phyloP scores from a whole-genome alignment of 2,888 invertebrate species.

The Ormyrus labotus region DNA sequence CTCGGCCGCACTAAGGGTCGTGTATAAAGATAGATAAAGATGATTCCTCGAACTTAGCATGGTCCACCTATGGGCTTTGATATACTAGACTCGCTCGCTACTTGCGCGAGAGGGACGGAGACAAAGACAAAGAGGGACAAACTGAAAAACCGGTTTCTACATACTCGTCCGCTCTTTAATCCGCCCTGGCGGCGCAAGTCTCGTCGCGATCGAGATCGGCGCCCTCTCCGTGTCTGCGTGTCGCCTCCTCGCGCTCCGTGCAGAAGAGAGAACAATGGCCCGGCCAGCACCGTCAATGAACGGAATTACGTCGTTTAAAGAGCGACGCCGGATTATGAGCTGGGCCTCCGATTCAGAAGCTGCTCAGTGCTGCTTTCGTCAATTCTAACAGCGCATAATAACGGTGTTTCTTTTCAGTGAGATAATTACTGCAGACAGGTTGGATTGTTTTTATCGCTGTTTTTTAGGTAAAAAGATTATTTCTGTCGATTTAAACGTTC shows the following conservation, averaged over 20 bases:
- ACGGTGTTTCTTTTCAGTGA: too few relatives aligned
- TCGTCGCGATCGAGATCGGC: constrained; percentile 41
- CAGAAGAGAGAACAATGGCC: too few relatives aligned
- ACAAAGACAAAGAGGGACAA: neutral
- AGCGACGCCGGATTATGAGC: too few relatives aligned
- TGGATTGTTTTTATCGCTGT: too few relatives aligned
- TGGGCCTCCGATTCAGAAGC: too few relatives aligned
- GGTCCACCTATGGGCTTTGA: constrained; percentile 16
- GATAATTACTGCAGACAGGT: too few relatives aligned
- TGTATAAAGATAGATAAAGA: constrained; percentile 42
- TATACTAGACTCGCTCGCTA: constrained; percentile 20
- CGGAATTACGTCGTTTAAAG: constrained; percentile 5
- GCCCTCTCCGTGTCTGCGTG: constrained; percentile 24
- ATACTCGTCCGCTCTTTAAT: constrained; percentile 37
- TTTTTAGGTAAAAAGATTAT: too few relatives aligned
- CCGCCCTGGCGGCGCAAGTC: constrained; percentile 30
- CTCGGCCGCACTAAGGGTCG: neutral
- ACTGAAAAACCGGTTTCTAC: constrained; percentile 26
- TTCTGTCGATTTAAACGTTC: too few relatives aligned
- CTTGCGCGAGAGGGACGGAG: constrained; percentile 7
- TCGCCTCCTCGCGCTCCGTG: neutral
- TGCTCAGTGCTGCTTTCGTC: too few relatives aligned
- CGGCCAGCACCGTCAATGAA: neutral
- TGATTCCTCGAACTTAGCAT: constrained; percentile 40
- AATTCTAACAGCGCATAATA: too few relatives aligned